Base-by-base conservation (phyloP, 2,113 vertebrate genomes). In the Microcebus tavaratra region DNA sequence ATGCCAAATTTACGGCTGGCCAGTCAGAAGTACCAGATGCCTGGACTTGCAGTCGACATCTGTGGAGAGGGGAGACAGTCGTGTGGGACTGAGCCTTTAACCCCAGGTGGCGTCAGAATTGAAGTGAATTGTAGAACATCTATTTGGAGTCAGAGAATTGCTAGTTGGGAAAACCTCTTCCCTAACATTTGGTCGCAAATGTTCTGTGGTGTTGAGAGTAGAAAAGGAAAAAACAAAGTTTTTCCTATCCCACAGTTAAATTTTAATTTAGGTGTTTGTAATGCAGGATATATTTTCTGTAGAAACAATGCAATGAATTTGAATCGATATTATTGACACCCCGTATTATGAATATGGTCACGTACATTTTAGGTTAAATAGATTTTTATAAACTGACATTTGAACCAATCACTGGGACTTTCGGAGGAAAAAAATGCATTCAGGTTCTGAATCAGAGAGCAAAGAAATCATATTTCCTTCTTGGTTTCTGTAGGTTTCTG, bases 351-450 rank as follows among this genome's bases (percentile, higher is more conserved):
- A 89, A 68, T 34, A 90, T 1, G 70, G 39, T 76, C 18, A 90
- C 13, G 29, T 50, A 76, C 10, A 85, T 83, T 83, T 87, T 87
- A 55, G n/a, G 48, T 92, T 94, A 68, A 86, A 83, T 6, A 53
- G 39, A 14, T 36, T 88, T 96, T 88, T 91, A 45, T 83, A 91
- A 73, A 48, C 36, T 91, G 42, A 59, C 70, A 45, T 61, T 91
- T 75, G 63, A 93, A 91, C 15, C 11, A 34, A n/a, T 84, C 61
- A 50, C 21, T 75, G 23, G 31, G 90, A 50, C 55, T 73, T 50
- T 34, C 48, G 5, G 53, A 78, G 34, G 90, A 15, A 29, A 15
- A 29, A 96, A 89, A 82, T 79, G 27, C 9, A 87, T 87, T 87
- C 6, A 4, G 55, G 63, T 50, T 95, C 55, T 87, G 61, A 83